Conservation (phyloP, 2,888 invertebrate species). For the Lasioglossum pauxillum region DNA sequence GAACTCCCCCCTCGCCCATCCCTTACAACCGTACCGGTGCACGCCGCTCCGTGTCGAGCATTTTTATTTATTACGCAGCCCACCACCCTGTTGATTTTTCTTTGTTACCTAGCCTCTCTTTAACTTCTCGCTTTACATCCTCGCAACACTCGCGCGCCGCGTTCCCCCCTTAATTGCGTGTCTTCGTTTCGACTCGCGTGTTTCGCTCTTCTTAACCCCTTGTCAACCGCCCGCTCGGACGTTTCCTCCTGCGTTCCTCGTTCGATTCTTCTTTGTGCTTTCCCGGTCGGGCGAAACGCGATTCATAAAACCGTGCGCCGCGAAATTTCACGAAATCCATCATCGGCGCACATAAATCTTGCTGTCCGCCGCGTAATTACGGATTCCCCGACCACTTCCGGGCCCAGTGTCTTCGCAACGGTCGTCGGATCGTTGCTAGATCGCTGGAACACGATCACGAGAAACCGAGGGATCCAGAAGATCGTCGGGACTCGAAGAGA, state of each 20-base stretch:
- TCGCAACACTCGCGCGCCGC: background rate
- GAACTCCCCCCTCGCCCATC: background rate
- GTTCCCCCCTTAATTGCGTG: conserved; percentile 1
- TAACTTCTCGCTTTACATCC: conserved; percentile 11
- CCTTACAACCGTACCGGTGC: background rate
- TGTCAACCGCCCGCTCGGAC: background rate
- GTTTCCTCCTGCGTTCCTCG: background rate
- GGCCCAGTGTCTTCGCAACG: background rate
- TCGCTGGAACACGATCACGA: background rate
- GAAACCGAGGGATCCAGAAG: background rate
- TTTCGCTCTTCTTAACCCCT: background rate
- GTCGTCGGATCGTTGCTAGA: background rate
- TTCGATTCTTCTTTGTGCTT: background rate
- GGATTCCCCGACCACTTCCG: conserved; percentile 6
- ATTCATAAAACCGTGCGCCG: conserved; percentile 53
- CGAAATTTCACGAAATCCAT: conserved; percentile 48
- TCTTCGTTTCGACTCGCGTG: conserved; percentile 5
- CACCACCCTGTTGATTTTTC: background rate
- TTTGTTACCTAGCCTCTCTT: background rate
- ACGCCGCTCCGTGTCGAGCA: background rate
- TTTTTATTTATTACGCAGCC: conserved; percentile 7
- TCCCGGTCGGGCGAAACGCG: conserved; percentile 15
- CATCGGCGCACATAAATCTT: conserved; percentile 18
- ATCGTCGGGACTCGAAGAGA: background rate
- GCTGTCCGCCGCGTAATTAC: conserved; percentile 16